These are phyloP conservation scores for Apostichopus californicus DNA, from an alignment of 35 echinoderm and acorn worm species.

Conservation along the genomic window DNA sequence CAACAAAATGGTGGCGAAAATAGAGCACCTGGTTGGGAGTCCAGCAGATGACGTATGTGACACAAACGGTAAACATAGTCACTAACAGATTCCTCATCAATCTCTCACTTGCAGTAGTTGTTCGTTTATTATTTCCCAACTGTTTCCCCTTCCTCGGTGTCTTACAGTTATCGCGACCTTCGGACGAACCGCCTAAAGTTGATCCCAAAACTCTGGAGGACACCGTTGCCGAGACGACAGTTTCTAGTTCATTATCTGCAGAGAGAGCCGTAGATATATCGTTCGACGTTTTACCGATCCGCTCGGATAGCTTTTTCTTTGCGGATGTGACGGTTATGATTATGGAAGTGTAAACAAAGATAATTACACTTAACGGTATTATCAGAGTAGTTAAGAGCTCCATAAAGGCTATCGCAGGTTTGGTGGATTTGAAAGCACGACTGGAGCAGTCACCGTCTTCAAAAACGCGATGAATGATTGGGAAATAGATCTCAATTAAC, in stretches of 20 bases:
- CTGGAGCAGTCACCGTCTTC: constrained; percentile 31
- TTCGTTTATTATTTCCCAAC: not conserved
- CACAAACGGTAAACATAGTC: constrained; percentile 38
- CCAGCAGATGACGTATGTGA: constrained; percentile 53
- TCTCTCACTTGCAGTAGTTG: not conserved
- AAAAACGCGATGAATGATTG: constrained; percentile 25
- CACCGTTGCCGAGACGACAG: not conserved
- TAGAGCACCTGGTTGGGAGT: constrained; percentile 54
- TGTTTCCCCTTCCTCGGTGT: not conserved
- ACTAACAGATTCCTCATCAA: constrained; percentile 15
- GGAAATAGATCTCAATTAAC: constrained; percentile 25
- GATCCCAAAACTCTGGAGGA: not conserved
- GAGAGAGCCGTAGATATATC: not conserved
- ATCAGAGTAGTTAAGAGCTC: not conserved
- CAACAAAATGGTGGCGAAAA: constrained; percentile 31
- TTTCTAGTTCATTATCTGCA: not conserved
- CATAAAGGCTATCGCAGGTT: constrained; percentile 24
- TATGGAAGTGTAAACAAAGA: constrained; percentile 40
- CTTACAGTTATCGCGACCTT: not conserved
- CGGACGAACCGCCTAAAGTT: not conserved
- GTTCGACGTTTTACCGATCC: not conserved
- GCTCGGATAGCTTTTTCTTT: not conserved
- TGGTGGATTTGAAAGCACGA: not conserved
- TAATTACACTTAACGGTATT: not conserved
- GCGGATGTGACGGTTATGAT: not conserved